Evolutionary conservation across 2,113 vertebrate species (phyloP), one percentile per base, ranked within the genome.

Genomic region (Corydoras maculifer): DNA sequence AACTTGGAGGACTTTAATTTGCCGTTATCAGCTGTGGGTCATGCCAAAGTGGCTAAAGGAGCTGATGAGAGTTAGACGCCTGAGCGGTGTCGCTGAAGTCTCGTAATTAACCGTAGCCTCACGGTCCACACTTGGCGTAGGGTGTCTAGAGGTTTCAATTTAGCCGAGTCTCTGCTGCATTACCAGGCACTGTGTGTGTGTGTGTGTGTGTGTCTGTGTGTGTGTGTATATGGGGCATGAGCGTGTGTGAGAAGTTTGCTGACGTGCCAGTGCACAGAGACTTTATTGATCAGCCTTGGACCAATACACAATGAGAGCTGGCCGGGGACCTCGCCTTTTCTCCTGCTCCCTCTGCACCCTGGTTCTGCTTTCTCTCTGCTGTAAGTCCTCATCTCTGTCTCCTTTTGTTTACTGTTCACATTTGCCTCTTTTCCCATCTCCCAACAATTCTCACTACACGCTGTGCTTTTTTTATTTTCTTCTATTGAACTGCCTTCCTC

Each of bases 291-390:
- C 82, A 81, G 80, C 83, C 68, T 65, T 62, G 65, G 74, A 68
- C 75, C 82, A 84, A 82, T 82, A 84, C 82, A 88, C 86, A 87
- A 91, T 89, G 88, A 86, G 71, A 82, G 76, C 80, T 63, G 78
- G 83, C 77, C 82, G 31, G 79, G 76, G 81, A 85, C 69, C 82
- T 80, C 84, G 76, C 78, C 85, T 74, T 68, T 76, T 75, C 80
- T 80, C 84, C 53, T 59, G 8, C 62, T 75, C 74, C 15, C 62
- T 81, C 66, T 64, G 74, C 79, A 82, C 82, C 65, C 68, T 86
- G 70, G 69, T 73, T 76, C 83, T 90, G 73, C 80, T 90, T 67
- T 84, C 82, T 73, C 81, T 84, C 68, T 75, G 82, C 76, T 81
- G 89, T 91, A 89, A 91, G 89, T 90, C 35, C 50, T n/a, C 49